These are phyloP conservation scores for Leptoclinus maculatus DNA, from an alignment of 2,797 vertebrate species.

Conservation along the genomic window DNA sequence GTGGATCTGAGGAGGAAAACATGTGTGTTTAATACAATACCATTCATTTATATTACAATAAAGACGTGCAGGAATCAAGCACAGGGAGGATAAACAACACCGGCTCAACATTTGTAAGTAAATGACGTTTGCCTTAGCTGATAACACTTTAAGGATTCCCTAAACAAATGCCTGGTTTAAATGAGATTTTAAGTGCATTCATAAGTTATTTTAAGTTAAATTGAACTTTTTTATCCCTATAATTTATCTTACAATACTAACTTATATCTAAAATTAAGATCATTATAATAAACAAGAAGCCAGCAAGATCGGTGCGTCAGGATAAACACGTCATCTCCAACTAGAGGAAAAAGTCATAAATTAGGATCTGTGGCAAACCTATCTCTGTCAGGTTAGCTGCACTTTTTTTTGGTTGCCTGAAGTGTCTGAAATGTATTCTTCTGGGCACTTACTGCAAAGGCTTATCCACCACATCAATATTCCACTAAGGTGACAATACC, in stretches of 20 bases:
- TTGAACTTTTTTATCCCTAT: not conserved
- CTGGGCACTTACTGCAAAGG: constrained; percentile 52
- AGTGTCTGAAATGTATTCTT: constrained; percentile 62
- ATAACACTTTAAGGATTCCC: not conserved
- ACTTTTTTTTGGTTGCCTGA: constrained; percentile 19
- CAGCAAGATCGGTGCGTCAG: not conserved
- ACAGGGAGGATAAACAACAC: not conserved
- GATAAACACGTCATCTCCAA: constrained; percentile 25
- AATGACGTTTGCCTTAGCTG: not conserved
- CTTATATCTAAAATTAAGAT: not conserved
- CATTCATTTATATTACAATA: constrained; percentile 39
- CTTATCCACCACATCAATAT: constrained; percentile 85
- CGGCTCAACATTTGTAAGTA: constrained; percentile 6
- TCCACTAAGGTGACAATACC: constrained; percentile 87
- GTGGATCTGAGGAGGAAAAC: constrained; percentile 27
- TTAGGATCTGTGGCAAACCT: too few relatives aligned
- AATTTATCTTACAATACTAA: not conserved
- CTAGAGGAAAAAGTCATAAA: constrained; percentile 2
- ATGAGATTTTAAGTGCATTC: not conserved
- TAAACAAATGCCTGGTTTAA: not conserved
- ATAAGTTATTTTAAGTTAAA: not conserved
- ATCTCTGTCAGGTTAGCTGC: constrained; percentile 31
- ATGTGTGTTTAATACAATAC: constrained; percentile 55
- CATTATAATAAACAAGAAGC: not conserved
- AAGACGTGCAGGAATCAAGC: constrained; percentile 16